Base-by-base conservation (phyloP, 2,113 vertebrate genomes). In the Esox niger region DNA sequence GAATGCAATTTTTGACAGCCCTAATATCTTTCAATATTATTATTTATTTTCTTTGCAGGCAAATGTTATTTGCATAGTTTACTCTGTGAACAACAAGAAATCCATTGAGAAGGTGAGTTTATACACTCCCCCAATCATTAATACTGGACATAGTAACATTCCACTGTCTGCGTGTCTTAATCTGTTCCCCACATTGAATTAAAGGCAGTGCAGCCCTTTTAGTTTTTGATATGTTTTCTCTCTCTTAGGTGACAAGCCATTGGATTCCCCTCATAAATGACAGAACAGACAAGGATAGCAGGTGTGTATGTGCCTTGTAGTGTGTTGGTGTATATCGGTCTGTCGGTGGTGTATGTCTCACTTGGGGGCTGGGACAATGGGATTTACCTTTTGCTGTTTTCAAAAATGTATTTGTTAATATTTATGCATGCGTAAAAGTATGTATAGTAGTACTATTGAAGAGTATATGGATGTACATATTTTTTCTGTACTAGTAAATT, bases 201-300 rank as follows among this genome's bases (percentile, higher is more conserved):
- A 23, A 17, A 55, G 23, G 43, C 35, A 15, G 13, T 9, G 35
- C 13, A 38, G 35, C 10, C 70, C 63, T 65, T 29, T 52, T 29
- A 35, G 5, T 52, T 11, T 78, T 69, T 73, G 35, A 76, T 70
- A 57, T 81, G 38, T 0, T 31, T 63, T 67, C 2, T 71, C 38
- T 71, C 60, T 55, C 1, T 67, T 68, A 98, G 97, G 96, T 99
- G 85, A 98, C 95, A 1, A 98, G 95, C 86, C 94, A 96, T 74
- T 99, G 97, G 96, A 98, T 99, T 90, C 97, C 97, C 70, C 94
- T 99, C 65, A 98, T 99, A 87, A 98, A 94, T 77, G 96, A 99
- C 88, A 91, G 95, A 84, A 98, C 92, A 21, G 96, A 99, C 86
- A 98, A 99, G 89, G 97, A 99, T 70, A 98, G 94, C 94, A 97